phyloP scores from a whole-genome alignment of 2,113 vertebrate genomes.

The Scolopax mira region DNA sequence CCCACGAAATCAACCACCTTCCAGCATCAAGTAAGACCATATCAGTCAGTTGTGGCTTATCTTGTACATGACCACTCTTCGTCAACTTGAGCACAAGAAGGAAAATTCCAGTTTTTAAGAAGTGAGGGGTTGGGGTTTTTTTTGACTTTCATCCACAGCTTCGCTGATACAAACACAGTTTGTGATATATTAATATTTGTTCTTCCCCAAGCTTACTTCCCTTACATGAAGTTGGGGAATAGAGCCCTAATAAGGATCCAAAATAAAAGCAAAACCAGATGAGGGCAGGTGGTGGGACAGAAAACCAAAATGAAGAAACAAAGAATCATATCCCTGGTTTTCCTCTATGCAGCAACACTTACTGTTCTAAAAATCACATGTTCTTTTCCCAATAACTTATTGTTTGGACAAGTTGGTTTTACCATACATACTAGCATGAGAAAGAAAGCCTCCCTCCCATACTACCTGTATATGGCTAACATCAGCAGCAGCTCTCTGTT shows the following conservation, averaged over 20 bases:
- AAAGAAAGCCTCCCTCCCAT: not conserved
- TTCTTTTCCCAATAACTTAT: not conserved
- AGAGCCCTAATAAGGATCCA: not conserved
- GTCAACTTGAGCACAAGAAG: not conserved
- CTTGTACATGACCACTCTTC: not conserved
- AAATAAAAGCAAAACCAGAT: not conserved
- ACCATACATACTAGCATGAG: not conserved
- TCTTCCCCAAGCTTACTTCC: not conserved
- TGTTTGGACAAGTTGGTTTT: not conserved
- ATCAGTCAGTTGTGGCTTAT: not conserved
- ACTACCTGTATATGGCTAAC: not conserved
- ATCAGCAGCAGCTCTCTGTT: not conserved
- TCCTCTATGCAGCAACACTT: not conserved
- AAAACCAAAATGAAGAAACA: not conserved
- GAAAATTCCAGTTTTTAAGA: not conserved
- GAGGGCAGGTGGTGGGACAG: rapidly evolving
- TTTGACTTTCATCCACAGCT: not conserved
- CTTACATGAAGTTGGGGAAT: not conserved
- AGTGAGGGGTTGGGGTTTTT: not conserved
- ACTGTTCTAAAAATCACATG: not conserved
- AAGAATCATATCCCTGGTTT: not conserved
- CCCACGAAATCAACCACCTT: not conserved
- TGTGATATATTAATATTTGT: not conserved
- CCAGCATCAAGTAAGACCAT: not conserved
- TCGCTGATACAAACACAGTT: not conserved